Conservation (phyloP, 2,113 vertebrate genomes). For the Sylvilagus bachmani region DNA sequence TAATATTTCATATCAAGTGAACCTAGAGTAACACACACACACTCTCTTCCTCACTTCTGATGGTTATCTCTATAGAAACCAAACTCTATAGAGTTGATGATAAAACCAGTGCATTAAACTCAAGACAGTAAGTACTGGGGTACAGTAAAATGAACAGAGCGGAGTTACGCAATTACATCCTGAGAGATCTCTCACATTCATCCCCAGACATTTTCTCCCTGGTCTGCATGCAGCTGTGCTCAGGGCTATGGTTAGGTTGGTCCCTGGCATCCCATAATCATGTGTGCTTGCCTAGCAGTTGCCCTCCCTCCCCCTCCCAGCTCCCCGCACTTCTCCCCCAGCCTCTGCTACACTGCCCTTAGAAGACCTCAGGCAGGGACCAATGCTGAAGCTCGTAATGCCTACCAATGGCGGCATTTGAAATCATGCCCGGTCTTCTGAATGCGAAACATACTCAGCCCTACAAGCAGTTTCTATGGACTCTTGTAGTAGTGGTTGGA, state of each 20-base stretch:
- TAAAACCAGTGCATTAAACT: not conserved
- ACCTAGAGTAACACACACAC: not conserved
- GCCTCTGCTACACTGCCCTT: not conserved
- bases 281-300: not conserved
- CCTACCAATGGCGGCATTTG: not conserved
- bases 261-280: not conserved
- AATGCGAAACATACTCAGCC: not conserved
- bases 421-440: not conserved
- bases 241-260: not conserved
- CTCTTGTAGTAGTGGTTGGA: not conserved
- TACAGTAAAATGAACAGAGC: not conserved
- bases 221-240: not conserved
- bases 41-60: not conserved
- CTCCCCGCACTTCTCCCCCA: not conserved
- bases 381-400: not conserved
- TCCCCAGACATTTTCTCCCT: not conserved
- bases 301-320: fast-evolving
- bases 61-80: not conserved
- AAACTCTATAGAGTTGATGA: not conserved
- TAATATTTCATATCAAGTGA: not conserved
- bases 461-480: not conserved
- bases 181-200: not conserved
- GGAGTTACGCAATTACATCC: not conserved
- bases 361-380: not conserved
- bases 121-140: not conserved